These are phyloP conservation scores for Antigone vipio DNA, from an alignment of 2,113 vertebrate genomes.

Conservation along the genomic window DNA sequence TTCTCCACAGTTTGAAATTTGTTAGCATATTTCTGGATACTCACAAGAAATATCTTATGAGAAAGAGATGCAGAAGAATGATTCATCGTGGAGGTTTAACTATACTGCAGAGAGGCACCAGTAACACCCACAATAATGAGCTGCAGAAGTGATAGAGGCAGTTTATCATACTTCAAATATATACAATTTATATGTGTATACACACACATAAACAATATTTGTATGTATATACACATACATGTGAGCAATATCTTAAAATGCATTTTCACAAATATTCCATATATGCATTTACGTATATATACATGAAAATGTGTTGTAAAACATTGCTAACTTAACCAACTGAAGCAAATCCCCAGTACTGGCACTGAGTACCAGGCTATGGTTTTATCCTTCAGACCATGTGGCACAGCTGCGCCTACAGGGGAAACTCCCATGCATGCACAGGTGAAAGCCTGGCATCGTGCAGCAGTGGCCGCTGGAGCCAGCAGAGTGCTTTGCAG, in stretches of 20 bases:
- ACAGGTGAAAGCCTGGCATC: background rate
- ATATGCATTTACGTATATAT: background rate
- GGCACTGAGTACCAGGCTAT: background rate
- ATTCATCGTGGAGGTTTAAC: background rate
- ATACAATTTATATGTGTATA: background rate
- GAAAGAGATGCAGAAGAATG: background rate
- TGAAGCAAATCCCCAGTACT: background rate
- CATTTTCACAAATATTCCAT: background rate
- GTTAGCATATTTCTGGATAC: background rate
- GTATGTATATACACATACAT: background rate
- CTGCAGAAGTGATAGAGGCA: background rate
- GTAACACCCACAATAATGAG: background rate
- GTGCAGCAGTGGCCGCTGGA: background rate
- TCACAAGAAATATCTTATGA: background rate
- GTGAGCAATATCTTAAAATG: background rate
- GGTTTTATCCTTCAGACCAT: background rate
- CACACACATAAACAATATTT: background rate
- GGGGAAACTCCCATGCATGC: accelerated
- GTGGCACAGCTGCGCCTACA: background rate
- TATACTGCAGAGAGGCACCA: background rate
- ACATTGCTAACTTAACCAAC: background rate
- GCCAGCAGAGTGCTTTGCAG: background rate
- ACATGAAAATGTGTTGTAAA: background rate
- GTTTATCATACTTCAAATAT: background rate
- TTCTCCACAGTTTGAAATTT: background rate